A percentile compares a stretch with the other conserved stretches of the same genome.
Conservation (phyloP, 2,888 invertebrate species). For the Seira sanloemensis region DNA sequence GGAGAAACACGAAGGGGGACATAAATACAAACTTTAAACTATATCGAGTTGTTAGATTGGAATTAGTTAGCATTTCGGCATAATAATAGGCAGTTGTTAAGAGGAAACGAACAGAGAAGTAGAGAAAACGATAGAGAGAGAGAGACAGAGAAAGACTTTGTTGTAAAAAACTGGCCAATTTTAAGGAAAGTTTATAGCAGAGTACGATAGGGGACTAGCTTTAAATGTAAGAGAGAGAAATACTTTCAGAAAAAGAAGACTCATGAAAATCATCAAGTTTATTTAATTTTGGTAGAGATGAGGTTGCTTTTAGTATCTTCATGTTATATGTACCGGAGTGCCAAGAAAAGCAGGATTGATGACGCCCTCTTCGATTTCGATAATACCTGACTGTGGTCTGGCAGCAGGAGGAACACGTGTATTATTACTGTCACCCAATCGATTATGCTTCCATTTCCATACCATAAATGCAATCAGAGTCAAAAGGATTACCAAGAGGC, state of each 20-base stretch:
- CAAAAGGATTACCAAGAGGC: conserved; percentile 62
- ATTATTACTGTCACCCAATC: conserved; percentile 59
- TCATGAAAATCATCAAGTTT: conserved; percentile 1
- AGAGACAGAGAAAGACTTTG: conserved; percentile 25
- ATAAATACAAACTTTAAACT: too few relatives aligned
- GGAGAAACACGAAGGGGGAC: too few relatives aligned
- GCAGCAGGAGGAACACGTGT: conserved; percentile 36
- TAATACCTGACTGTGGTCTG: conserved; percentile 70
- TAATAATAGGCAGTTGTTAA: too few relatives aligned
- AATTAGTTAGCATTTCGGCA: too few relatives aligned
- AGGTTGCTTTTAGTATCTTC: conserved; percentile 31
- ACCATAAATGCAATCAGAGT: conserved; percentile 68
- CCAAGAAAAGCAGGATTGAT: conserved; percentile 72
- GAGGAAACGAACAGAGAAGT: conserved; percentile 6
- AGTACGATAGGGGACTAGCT: neutral
- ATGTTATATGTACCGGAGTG: conserved; percentile 67
- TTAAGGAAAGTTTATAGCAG: neutral
- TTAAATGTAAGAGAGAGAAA: conserved; percentile 10
- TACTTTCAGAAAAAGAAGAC: conserved; percentile 18
- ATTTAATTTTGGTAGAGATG: conserved; percentile 12
- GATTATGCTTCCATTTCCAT: conserved; percentile 72
- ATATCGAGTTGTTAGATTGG: too few relatives aligned
- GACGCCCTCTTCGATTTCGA: conserved; percentile 65
- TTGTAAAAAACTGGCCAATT: neutral
- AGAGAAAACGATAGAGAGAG: conserved; percentile 10